phyloP scores from a whole-genome alignment of 2,113 vertebrate genomes.

The Charina bottae region DNA sequence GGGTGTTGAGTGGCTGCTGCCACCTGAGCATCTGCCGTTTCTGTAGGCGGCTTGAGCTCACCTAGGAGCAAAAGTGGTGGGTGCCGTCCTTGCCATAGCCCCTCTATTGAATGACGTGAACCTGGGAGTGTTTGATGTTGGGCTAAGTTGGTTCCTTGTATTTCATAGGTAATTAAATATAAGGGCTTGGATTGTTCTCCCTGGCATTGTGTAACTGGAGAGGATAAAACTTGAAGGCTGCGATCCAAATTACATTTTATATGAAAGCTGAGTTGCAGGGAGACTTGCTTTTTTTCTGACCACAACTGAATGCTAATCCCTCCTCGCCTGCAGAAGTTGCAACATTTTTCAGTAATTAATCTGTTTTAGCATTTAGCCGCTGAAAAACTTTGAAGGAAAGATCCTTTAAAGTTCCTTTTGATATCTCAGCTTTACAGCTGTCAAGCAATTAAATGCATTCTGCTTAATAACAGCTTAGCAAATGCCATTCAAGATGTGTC shows the following conservation, averaged over 20 bases:
- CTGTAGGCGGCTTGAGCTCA: neutral
- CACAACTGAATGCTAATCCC: neutral
- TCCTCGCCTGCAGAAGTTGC: neutral
- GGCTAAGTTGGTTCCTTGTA: neutral
- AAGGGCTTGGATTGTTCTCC: neutral
- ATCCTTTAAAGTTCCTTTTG: neutral
- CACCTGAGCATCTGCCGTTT: too few relatives aligned
- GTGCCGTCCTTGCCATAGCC: neutral
- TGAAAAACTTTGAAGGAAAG: neutral
- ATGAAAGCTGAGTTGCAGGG: neutral
- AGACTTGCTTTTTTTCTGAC: neutral
- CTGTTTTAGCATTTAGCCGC: neutral
- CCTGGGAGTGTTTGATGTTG: neutral
- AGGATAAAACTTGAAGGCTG: neutral
- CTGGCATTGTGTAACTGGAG: neutral
- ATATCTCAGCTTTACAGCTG: neutral
- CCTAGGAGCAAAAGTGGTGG: neutral
- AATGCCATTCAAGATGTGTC: neutral
- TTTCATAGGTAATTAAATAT: neutral
- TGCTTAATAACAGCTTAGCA: neutral
- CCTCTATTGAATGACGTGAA: neutral
- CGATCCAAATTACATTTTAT: neutral
- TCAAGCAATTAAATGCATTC: neutral
- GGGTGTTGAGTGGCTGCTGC: neutral
- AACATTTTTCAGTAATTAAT: neutral